Conservation (phyloP, 2,797 vertebrate genomes). For the Limnodromus scolopaceus region DNA sequence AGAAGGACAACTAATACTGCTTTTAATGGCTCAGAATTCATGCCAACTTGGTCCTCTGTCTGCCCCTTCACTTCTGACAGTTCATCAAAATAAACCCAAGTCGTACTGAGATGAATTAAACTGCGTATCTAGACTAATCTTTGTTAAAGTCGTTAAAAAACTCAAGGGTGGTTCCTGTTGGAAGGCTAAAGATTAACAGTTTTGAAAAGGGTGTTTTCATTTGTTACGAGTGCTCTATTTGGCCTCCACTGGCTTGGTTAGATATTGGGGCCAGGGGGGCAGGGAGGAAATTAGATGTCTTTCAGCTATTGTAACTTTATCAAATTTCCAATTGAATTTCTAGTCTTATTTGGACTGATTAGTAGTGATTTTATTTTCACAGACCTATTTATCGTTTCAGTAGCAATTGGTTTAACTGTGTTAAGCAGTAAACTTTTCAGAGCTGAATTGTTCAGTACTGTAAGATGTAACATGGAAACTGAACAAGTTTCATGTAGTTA, state of each 20-base stretch:
- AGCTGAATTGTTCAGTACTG: background rate
- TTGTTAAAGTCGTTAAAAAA: background rate
- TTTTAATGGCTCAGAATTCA: background rate
- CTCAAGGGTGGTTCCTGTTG: background rate
- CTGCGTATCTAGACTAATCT: background rate
- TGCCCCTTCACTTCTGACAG: background rate
- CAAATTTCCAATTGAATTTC: background rate
- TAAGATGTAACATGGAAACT: background rate
- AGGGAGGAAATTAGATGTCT: background rate
- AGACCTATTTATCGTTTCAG: fast-evolving
- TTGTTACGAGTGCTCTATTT: background rate
- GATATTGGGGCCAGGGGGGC: background rate
- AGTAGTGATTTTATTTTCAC: background rate
- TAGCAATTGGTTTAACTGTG: background rate
- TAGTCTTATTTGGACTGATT: background rate
- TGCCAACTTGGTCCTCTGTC: background rate
- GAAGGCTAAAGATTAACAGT: background rate
- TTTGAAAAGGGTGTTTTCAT: background rate
- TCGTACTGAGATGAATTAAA: background rate
- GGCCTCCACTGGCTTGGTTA: background rate
- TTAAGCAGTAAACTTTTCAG: background rate
- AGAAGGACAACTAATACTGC: background rate
- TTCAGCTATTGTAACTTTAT: background rate
- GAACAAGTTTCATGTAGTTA: background rate
- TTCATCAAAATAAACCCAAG: background rate